Base-by-base conservation (phyloP, 2,888 invertebrate species). In the Diachrysia chrysitis region DNA sequence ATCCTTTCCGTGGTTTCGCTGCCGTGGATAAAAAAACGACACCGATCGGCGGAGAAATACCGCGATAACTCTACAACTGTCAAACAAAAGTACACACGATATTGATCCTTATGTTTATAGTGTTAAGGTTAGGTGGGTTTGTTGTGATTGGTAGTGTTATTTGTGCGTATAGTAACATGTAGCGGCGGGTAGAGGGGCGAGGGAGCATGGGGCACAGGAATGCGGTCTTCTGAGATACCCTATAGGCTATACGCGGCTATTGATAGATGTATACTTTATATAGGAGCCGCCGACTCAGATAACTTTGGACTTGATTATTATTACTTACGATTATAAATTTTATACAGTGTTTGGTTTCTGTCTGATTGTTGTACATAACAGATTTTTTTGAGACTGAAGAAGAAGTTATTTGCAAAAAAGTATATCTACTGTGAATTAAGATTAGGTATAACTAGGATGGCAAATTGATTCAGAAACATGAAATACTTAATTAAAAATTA, bases 201-300 rank as follows among this genome's bases (percentile, higher is more conserved):
- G 84, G 80, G 85, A 82, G 87, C 85, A 85, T 82, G 84, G 83
- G 89, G 87, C 86, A 84, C 74, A 87, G 94, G 94, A 94, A 94
- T 94, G 94, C 89, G 93, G 94, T 94, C 92, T 87, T 87, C 90
- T 89, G 91, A 91, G 90, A 92, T 92, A 93, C 92, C 91, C 92
- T 92, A 89, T 91, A 87, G 90, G 88, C 90, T 92, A 89, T 90
- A 90, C 67, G 63, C 78, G 78, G 76, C 85, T 87, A 89, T 89
- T 86, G 91, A 90, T 90, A 89, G 87, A 85, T 89, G 87, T 89
- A 88, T 87, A 87, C 86, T 83, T 84, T 76, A 80, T 86, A 83
- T 85, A 85, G 86, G 85, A 84, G 84, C 78, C 25, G 68, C 69
- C 76, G 66, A 83, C 84, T 82, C 67, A 71, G 72, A 77, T 85